phyloP scores from a whole-genome alignment of 1,140 invertebrate species.

The Neodiprion fabricii region DNA sequence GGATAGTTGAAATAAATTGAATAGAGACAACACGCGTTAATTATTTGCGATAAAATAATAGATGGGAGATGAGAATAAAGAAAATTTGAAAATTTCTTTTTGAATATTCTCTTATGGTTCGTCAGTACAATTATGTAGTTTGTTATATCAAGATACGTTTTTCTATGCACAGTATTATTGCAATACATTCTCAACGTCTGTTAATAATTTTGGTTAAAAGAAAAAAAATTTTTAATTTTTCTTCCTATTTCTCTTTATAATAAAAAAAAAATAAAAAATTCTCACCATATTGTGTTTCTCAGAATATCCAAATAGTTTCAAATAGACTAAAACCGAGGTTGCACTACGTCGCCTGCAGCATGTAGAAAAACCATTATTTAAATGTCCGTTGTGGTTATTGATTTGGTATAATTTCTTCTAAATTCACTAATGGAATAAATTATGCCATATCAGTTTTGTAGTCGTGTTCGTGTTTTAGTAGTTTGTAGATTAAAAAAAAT shows the following conservation, averaged over 20 bases:
- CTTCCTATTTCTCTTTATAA: neutral
- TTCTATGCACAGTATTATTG: too few species aligned
- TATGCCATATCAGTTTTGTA: slow-evolving; percentile 35
- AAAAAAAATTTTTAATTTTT: too few species aligned
- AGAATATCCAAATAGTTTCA: neutral
- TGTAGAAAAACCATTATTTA: slow-evolving; percentile 46
- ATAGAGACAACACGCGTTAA: too few species aligned
- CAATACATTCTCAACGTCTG: too few species aligned
- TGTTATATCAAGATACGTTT: too few species aligned
- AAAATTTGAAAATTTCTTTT: neutral
- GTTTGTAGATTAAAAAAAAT: slow-evolving; percentile 37
- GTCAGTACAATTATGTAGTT: too few species aligned
- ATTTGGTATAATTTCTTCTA: neutral
- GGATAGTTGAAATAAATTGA: too few species aligned
- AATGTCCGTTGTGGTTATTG: slow-evolving; percentile 40
- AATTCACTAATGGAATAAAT: neutral
- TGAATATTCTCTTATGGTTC: too few species aligned
- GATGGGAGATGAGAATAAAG: neutral
- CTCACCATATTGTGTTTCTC: neutral
- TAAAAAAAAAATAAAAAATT: neutral
- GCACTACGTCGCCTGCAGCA: slow-evolving; percentile 55
- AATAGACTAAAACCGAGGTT: slow-evolving; percentile 33
- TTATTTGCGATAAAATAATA: neutral
- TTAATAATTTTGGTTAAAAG: too few species aligned
- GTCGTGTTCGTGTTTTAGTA: slow-evolving; percentile 52